Conservation (phyloP, 2,797 vertebrate species). For the Podargus strigoides region DNA sequence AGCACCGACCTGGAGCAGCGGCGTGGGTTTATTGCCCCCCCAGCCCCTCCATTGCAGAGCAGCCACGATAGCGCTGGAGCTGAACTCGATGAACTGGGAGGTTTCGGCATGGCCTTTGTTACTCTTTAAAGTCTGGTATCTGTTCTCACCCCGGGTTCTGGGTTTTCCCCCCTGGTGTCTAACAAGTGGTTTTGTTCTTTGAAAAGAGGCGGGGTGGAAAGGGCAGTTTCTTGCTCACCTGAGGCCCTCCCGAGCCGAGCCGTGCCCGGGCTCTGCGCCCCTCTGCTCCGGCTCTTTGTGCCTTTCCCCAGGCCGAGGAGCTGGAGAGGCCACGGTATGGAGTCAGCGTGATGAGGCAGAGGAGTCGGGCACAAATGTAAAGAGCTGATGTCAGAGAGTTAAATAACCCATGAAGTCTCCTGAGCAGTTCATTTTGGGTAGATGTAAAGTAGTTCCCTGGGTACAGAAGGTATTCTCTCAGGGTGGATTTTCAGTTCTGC, state of each 20-base stretch:
- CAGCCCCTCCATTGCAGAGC: background rate
- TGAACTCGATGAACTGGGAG: slow-evolving; percentile 6
- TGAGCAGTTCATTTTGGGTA: background rate
- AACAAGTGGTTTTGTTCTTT: slow-evolving; percentile 25
- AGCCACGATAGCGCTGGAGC: background rate
- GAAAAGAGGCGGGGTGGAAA: background rate
- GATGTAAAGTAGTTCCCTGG: background rate
- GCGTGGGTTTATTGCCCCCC: background rate
- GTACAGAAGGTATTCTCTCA: background rate
- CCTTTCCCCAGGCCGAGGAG: background rate
- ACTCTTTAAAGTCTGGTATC: slow-evolving; percentile 18
- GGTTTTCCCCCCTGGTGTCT: background rate
- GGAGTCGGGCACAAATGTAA: background rate
- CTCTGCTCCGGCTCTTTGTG: accelerated
- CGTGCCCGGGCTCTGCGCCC: background rate
- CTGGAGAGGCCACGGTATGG: accelerated
- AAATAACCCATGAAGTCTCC: background rate
- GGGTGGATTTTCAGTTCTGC: background rate
- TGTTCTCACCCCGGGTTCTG: background rate
- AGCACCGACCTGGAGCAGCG: background rate
- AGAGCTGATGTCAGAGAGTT: background rate
- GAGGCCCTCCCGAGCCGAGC: background rate
- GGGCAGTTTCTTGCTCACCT: background rate
- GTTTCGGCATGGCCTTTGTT: background rate
- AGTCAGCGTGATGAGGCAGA: background rate